Evolutionary conservation across 2,888 invertebrate genomes (phyloP), one percentile per base, ranked within the genome.

Genomic region (Philopedon plagiatum): DNA sequence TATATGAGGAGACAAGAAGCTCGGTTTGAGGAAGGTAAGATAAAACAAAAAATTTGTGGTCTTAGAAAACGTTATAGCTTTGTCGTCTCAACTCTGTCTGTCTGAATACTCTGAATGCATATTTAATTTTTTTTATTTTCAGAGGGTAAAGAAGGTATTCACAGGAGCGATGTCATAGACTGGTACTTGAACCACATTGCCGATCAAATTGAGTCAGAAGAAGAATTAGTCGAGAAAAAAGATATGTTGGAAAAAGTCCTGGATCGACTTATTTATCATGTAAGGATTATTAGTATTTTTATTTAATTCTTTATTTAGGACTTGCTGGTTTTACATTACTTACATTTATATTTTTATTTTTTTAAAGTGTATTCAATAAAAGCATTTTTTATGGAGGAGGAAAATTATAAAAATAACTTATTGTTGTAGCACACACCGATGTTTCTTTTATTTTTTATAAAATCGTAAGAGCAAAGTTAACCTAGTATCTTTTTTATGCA

Each of bases 141-240:
- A 77, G 80, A 79, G 23, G 78, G 75, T 37, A 87, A 88, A 78
- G 91, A 92, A 54, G 94, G 94, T 1, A 90, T 92, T 85, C 90
- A 88, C 74, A 91, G 93, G 79, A 94, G 93, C 78, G 93, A 95
- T 57, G 88, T 99, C 1, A 91, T 98, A 29, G 92, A 93, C 78
- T 99, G 99, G 98, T 99, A 98, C 85, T 86, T 99, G 77, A 93
- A 94, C 80, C 93, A 95, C 82, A 90, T 97, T 64, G 93, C 94
- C 76, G 91, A 93, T 73, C 92, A 94, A 80, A 94, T 99, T 73
- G 97, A 99, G 80, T 90, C 91, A 0, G 98, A 99, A 83, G 94
- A 94, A 18, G 98, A 99, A 79, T 86, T 98, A 34, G 85, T 97
- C 0, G 94, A 96, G 80, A 91, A 93, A 81, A 98, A 97, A 86